These are phyloP conservation scores for Trogon surrucura DNA, from an alignment of 2,113 vertebrate genomes.

Conservation along the genomic window DNA sequence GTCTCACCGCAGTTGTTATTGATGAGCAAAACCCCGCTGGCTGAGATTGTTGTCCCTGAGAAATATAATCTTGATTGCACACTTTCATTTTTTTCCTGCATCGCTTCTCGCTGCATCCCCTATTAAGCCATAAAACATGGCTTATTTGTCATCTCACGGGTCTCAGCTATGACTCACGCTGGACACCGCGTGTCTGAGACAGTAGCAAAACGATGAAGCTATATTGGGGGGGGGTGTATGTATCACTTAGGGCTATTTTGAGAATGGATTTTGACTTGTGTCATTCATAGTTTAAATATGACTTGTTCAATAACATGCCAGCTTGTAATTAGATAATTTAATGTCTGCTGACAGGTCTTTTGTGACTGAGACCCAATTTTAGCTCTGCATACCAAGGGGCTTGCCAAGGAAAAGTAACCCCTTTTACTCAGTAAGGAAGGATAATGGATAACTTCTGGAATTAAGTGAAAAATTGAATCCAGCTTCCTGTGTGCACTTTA, in stretches of 20 bases:
- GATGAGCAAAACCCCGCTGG: constrained; percentile 51
- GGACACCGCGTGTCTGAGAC: constrained; percentile 44
- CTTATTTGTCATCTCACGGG: constrained; percentile 48
- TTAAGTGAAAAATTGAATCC: constrained; percentile 70
- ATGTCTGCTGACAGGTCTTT: constrained; percentile 67
- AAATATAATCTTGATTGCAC: constrained; percentile 38
- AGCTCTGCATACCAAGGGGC: constrained; percentile 47
- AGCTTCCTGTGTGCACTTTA: constrained; percentile 59
- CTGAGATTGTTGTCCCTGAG: constrained; percentile 54
- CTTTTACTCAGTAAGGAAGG: constrained; percentile 52
- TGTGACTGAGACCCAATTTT: constrained; percentile 70
- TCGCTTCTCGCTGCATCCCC: constrained; percentile 63
- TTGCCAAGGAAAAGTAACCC: constrained; percentile 59
- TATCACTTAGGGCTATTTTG: constrained; percentile 56
- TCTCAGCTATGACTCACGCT: constrained; percentile 57
- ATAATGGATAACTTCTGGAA: constrained; percentile 72
- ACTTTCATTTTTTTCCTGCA: constrained; percentile 67
- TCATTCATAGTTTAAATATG: constrained; percentile 67
- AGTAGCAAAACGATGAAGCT: constrained; percentile 59
- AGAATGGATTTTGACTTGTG: constrained; percentile 51
- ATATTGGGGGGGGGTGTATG: neutral
- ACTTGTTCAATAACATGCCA: constrained; percentile 57
- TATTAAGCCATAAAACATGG: constrained; percentile 70
- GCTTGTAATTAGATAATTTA: constrained; percentile 69
- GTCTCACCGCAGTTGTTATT: constrained; percentile 70